phyloP scores from a whole-genome alignment of 2,888 invertebrate species.

The Papilio demoleus region DNA sequence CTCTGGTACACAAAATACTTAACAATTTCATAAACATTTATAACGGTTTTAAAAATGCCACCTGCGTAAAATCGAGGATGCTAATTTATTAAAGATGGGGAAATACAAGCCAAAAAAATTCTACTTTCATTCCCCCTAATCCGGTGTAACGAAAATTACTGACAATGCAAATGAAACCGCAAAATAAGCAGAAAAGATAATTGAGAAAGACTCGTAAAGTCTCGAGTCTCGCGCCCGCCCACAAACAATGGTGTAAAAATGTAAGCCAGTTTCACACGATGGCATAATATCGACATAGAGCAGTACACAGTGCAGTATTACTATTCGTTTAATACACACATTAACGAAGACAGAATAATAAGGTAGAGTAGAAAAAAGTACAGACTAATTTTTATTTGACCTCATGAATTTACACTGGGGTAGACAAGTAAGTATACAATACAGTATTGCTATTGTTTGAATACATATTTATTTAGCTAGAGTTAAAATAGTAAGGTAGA shows the following conservation, averaged over 20 bases:
- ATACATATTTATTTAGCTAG: neutral
- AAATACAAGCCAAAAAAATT: conserved; percentile 6
- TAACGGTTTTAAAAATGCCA: neutral
- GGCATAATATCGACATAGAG: neutral
- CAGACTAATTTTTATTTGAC: too few relatives aligned
- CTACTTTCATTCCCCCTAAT: conserved; percentile 11
- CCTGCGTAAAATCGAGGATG: neutral
- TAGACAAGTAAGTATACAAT: too few relatives aligned
- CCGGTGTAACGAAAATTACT: conserved; percentile 8
- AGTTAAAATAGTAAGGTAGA: too few relatives aligned
- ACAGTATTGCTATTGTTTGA: neutral
- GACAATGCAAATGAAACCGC: conserved; percentile 13
- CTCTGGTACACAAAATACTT: too few relatives aligned
- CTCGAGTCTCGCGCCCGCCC: conserved; percentile 4
- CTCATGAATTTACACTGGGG: too few relatives aligned
- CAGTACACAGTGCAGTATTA: neutral
- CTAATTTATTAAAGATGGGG: conserved; percentile 1
- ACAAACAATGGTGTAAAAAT: conserved; percentile 4
- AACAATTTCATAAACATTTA: too few relatives aligned
- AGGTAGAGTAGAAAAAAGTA: too few relatives aligned
- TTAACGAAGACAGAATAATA: too few relatives aligned
- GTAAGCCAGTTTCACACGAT: neutral
- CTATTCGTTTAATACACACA: too few relatives aligned
- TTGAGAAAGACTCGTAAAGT: conserved; percentile 13
- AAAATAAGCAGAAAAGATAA: conserved; percentile 15